These are phyloP conservation scores for Ctenomys sociabilis DNA, from an alignment of 2,113 vertebrate genomes.

Conservation along the genomic window DNA sequence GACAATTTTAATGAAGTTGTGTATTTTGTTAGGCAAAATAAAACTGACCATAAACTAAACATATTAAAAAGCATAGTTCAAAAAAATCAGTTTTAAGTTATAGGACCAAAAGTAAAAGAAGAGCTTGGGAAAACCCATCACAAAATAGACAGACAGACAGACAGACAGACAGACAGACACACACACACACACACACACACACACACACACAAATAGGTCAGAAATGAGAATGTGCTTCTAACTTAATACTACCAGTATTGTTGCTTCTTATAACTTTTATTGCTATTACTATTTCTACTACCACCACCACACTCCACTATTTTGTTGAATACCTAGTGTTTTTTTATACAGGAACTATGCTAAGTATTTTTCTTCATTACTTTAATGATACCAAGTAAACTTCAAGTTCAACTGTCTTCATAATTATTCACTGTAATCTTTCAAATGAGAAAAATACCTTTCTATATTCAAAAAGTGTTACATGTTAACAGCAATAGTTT, in stretches of 20 bases:
- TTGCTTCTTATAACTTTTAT: neutral
- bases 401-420: neutral
- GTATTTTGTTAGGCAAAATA: neutral
- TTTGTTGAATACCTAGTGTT: neutral
- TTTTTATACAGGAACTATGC: neutral
- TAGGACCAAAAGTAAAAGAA: neutral
- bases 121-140: neutral
- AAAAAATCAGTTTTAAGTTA: neutral
- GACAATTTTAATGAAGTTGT: conserved; percentile 17
- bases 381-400: neutral
- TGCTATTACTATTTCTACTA: neutral
- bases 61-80: neutral
- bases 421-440: conserved; percentile 3
- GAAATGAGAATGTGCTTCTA: neutral
- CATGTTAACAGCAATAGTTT: neutral
- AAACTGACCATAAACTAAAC: neutral
- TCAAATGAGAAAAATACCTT: neutral
- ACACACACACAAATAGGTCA: neutral
- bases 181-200: neutral
- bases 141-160: neutral
- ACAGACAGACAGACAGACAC: no score
- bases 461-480: neutral
- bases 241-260: neutral
- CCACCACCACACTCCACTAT: neutral
- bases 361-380: conserved; percentile 29